Evolutionary conservation across 2,113 vertebrate genomes (phyloP), one percentile per base, ranked within the genome.

Genomic region (Trogon surrucura): DNA sequence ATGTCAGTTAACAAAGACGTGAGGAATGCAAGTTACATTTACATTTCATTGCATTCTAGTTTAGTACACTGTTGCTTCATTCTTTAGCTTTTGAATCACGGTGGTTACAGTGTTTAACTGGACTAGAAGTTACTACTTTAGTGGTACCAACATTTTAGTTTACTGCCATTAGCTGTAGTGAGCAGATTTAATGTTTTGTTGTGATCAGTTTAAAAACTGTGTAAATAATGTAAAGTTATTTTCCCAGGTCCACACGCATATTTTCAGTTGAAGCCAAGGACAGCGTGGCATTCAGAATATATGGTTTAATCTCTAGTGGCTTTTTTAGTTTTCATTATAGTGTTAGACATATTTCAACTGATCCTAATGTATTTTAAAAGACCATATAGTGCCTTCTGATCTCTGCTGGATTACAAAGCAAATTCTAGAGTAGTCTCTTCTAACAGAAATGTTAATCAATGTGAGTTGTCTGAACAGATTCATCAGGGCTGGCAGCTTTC

Each of bases 401-500:
- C 65, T 92, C 69, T 53, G 48, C 44, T 88, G 85, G 85, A 74
- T 93, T 45, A 61, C 53, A 95, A 79, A 91, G 38, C 4, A 92
- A 81, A 86, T 11, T 21, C 57, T 80, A 61, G 29, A 83, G 69
- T 8, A 60, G 23, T n/a, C 22, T 88, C 26, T 80, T 91, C 53
- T 90, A 54, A 36, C 50, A 91, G 38, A 86, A 93, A 78, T 32
- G 30, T 88, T 86, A 91, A 90, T 93, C 85, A 81, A 0, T 45
- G 17, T 1, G 9, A 21, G 21, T 78, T 72, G 13, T 91, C 67
- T 75, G 45, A 90, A 88, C 56, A 57, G 48, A 81, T 88, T 84
- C 50, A 84, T 64, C 61, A 65, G 27, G 9, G 57, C 16, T 75
- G 69, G 69, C 57, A 86, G 27, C 15, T 79, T 71, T 79, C 85